Base-by-base conservation (phyloP, 2,888 invertebrate species). In the Habroteleia sp. region DNA sequence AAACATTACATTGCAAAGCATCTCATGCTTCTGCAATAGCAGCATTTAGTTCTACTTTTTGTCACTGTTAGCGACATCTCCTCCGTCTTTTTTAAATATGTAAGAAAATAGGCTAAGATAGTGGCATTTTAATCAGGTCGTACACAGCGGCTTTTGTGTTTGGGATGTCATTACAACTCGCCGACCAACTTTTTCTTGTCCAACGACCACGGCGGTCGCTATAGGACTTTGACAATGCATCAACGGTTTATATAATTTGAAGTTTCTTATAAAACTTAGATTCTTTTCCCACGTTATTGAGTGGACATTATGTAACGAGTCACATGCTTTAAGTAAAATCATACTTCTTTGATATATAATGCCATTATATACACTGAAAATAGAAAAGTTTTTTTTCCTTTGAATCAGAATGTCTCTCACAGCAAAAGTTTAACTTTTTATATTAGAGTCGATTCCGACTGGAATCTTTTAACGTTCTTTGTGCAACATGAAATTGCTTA, bases 351-450 rank as follows among this genome's bases (percentile, higher is more conserved):
- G 42, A 5, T 5, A 29, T 16, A 33, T 42, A 56, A 56, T 42
- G 56, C 11, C 33, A 42, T 42, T n/a, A n/a, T n/a, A n/a, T 56
- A 42, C 33, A 42, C 10, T 17, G 8, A 6, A 7, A 56, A 56
- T 42, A 42, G 56, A 56, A 56, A 56, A 42, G 31, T 42, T 56
- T 56, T 13, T 4, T 42, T 11, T 6, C 2, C 3, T 27, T 41
- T 8, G 7, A 29, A 7, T 8, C 25, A 10, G 14, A 37, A 23
- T 6, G 16, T 25, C 27, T 52, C 20, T 37, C 27, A 14, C 16
- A 10, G 23, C 13, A 23, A 20, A 20, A 16, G 35, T 37, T 14
- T 35, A 20, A 29, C 27, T 8, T 23, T 48, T 48, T 48, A 48
- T 11, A 7, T 20, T 13, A 16, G 7, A 42, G 42, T 37, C 16